These are phyloP conservation scores for Diabrotica undecimpunctata DNA, from an alignment of 1,140 invertebrate genomes.

Conservation along the genomic window DNA sequence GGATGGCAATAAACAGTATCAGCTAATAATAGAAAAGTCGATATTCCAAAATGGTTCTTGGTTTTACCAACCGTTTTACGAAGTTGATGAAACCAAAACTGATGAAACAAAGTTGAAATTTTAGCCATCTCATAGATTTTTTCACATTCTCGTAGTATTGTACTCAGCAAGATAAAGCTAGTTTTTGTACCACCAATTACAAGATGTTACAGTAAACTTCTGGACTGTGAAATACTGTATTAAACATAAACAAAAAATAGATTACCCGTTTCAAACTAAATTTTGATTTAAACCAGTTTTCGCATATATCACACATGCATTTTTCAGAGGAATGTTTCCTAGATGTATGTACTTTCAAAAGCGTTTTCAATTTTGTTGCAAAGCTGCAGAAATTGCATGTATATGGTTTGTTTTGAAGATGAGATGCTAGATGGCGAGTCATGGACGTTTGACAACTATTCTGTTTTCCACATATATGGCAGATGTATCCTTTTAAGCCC, in stretches of 20 bases:
- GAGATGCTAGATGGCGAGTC: conserved; percentile 25
- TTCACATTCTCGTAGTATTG: no score
- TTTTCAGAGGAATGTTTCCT: conserved; percentile 23
- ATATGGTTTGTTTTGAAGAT: conserved; percentile 19
- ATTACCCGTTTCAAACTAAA: conserved; percentile 19
- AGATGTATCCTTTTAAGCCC: conserved; percentile 23
- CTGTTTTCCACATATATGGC: conserved; percentile 28
- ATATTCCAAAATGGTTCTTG: no score
- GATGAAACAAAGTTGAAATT: no score
- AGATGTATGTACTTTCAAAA: conserved; percentile 24
- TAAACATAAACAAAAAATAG: background rate
- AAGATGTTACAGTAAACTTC: no score
- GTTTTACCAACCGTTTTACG: no score
- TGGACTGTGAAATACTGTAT: no score
- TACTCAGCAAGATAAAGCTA: no score
- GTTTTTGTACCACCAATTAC: no score
- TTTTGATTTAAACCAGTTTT: conserved; percentile 26
- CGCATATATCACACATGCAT: conserved; percentile 24
- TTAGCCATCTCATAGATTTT: no score
- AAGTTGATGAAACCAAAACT: no score
- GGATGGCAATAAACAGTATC: no score
- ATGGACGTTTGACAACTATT: conserved; percentile 27
- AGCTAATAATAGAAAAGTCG: no score
- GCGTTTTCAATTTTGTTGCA: conserved; percentile 22
- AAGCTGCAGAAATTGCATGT: conserved; percentile 26